Evolutionary conservation across 2,113 vertebrate genomes (phyloP), one percentile per base, ranked within the genome.

Genomic region (Zootoca vivipara): DNA sequence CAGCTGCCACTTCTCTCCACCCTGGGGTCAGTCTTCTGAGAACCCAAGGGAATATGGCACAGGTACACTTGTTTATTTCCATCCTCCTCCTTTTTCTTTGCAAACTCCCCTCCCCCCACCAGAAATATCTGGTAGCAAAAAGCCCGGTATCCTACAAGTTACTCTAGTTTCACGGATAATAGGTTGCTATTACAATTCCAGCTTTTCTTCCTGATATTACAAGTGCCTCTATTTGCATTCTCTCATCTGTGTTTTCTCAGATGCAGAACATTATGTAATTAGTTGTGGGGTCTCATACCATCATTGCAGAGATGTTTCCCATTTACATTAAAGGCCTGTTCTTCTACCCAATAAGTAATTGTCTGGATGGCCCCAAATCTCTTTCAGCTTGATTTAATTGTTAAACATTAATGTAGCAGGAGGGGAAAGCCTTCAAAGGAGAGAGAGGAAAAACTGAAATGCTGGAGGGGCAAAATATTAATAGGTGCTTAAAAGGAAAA

Each of bases 201-300:
- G 92, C 83, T 90, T 95, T 94, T 93, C 90, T 93, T 90, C 92
- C 91, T 93, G 86, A 81, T 95, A 86, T 94, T 94, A 93, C 91
- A 90, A 95, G 94, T 92, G 93, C 94, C 88, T 95, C 93, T 96
- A 94, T 96, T 96, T 96, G 95, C 90, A 86, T 97, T 97, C 97
- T 95, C 95, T 95, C 94, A 94, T 96, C 94, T 96, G 80, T 98
- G 96, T 98, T 99, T 98, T 97, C 95, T 98, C 98, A 98, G 98
- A 98, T 98, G 97, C 97, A 98, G 97, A 98, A 99, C 98, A 98
- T 98, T 98, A 98, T 98, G 97, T 98, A 98, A 98, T 99, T 98
- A 98, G 97, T 97, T 96, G 96, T 97, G 96, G 96, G 96, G 97
- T 97, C 94, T 96, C 93, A 94, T 95, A 87, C 95, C 94, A 92